Evolutionary conservation across 2,113 vertebrate species (phyloP), one percentile per base, ranked within the genome.

Genomic region (Aphyosemion australe): DNA sequence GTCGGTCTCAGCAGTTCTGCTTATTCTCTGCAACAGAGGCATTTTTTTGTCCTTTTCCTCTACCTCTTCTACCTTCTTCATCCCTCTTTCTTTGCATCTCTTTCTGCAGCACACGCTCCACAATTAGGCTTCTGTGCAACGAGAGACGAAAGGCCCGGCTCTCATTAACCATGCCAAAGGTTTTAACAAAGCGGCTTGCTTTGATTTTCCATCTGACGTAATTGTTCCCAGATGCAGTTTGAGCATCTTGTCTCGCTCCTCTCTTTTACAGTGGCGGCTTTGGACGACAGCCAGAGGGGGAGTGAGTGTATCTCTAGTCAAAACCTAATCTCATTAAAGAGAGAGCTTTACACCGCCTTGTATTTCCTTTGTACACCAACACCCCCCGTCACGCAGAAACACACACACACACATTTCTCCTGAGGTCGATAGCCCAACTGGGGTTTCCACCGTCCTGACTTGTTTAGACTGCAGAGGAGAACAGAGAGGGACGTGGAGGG

Each of bases 171-270:
- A 82, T 64, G 78, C 84, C 77, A 54, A 86, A 78, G 87, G 82
- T 86, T 84, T 89, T 78, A 87, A 89, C 87, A 90, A 89, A 89
- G 87, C 85, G 58, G 76, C 58, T 31, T 20, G 79, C 84, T 87
- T 90, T 89, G 89, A 90, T 90, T 90, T 26, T 82, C 79, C 74
- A 70, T 71, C 83, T 73, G 61, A 80, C 75, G 81, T 92, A 92
- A 92, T 92, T 93, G 90, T 92, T 89, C 87, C 76, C 92, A 93
- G 91, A 93, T 93, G 92, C 76, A 79, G 88, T 87, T 87, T 70
- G 86, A 92, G 88, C 80, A 88, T 93, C 89, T 90, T 78, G 82
- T 77, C 75, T 83, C 86, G 69, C 78, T 73, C 84, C 70, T 78
- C 84, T 60, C 84, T 37, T 83, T 79, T 84, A 82, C 86, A 81